These are phyloP conservation scores for Heterodera filipjevi DNA, from an alignment of 2,888 invertebrate genomes.

Conservation along the genomic window DNA sequence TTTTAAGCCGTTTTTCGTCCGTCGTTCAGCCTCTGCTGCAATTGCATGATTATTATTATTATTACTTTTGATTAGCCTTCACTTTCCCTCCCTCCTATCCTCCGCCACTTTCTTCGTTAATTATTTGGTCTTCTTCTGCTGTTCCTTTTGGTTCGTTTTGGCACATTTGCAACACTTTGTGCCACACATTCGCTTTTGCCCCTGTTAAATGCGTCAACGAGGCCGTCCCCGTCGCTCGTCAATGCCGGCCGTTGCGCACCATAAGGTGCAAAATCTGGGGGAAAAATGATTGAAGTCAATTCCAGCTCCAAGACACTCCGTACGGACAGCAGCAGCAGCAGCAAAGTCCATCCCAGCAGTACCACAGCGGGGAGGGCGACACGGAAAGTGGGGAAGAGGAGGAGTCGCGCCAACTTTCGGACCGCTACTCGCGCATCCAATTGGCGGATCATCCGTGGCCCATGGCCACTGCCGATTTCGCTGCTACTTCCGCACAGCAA, in stretches of 20 bases:
- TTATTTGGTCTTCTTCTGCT: too few species aligned
- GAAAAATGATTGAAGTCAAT: background rate
- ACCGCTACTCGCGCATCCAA: slow-evolving; percentile 30
- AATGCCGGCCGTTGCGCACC: slow-evolving; percentile 33
- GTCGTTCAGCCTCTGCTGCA: too few species aligned
- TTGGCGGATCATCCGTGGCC: slow-evolving; percentile 20
- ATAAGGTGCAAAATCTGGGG: slow-evolving; percentile 21
- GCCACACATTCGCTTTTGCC: too few species aligned
- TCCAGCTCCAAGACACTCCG: slow-evolving; percentile 18
- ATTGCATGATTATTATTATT: too few species aligned
- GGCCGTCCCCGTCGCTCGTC: slow-evolving; percentile 34
- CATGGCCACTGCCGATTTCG: background rate
- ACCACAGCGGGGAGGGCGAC: slow-evolving; percentile 16
- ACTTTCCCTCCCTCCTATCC: too few species aligned
- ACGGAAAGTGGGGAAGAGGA: slow-evolving; percentile 20
- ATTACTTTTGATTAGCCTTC: too few species aligned
- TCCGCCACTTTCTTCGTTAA: too few species aligned
- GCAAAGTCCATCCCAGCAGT: slow-evolving; percentile 15
- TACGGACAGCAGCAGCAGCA: slow-evolving; percentile 25
- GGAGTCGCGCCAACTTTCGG: slow-evolving; percentile 18
- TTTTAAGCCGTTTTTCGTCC: too few species aligned
- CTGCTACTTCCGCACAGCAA: background rate
- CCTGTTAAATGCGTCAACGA: slow-evolving; percentile 24
- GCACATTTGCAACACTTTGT: background rate
- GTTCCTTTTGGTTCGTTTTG: background rate